A percentile compares a stretch with the other conserved stretches of the same genome.
These are phyloP conservation scores for Somateria mollissima DNA, from an alignment of 2,797 vertebrate species.

Conservation along the genomic window DNA sequence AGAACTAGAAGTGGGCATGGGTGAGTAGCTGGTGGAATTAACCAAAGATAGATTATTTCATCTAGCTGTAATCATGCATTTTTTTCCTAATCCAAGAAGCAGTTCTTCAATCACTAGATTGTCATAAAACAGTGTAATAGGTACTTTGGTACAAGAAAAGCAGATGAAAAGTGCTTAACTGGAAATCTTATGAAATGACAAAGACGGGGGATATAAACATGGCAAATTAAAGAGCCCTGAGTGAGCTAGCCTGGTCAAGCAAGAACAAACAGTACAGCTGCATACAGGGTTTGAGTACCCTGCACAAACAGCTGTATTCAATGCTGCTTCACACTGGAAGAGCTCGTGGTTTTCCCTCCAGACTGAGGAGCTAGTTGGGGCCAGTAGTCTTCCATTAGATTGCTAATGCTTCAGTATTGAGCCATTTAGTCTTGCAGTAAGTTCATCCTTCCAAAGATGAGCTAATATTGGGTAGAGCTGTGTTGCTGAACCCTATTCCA, in stretches of 20 bases:
- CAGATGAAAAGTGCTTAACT: background rate
- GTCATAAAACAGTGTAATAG: background rate
- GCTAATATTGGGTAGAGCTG: background rate
- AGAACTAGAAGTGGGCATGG: background rate
- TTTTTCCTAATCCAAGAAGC: background rate
- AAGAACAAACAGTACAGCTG: background rate
- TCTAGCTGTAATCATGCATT: background rate
- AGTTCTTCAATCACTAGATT: background rate
- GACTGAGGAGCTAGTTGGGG: background rate
- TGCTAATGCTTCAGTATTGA: background rate
- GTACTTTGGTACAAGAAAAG: background rate
- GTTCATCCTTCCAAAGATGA: background rate
- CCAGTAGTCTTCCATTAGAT: background rate
- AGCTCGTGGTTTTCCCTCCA: background rate
- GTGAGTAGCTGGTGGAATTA: background rate
- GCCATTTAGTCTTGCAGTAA: background rate
- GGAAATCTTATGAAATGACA: background rate
- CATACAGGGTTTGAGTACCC: background rate
- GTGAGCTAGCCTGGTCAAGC: background rate
- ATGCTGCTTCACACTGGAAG: background rate
- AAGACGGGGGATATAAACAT: background rate
- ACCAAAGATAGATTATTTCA: constrained; percentile 14
- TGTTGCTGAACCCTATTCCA: background rate
- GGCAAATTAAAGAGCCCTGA: background rate
- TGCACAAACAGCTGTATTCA: background rate